Conservation (phyloP, 2,113 vertebrate genomes). For the Herpetotheres cachinnans region DNA sequence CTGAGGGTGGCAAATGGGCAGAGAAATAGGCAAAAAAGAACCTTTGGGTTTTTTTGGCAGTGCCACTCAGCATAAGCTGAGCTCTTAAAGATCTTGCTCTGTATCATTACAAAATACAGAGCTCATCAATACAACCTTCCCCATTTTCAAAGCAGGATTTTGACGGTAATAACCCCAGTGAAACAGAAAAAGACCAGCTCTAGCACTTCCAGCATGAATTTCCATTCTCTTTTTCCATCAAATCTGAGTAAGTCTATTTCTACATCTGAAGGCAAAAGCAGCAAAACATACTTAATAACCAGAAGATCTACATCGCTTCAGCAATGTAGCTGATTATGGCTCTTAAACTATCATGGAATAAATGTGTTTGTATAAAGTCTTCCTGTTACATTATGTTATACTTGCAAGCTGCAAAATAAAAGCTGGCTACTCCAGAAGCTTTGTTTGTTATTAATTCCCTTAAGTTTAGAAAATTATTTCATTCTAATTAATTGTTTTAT, state of each 20-base stretch:
- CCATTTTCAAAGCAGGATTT: background rate
- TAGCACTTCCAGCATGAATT: background rate
- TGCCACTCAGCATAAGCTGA: background rate
- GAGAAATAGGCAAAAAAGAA: background rate
- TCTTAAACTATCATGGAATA: background rate
- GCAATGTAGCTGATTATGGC: background rate
- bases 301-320: background rate
- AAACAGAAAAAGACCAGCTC: background rate
- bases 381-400: background rate
- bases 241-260: background rate
- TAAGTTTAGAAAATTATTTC: constrained; percentile 24
- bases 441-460: constrained; percentile 55
- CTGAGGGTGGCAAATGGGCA: background rate
- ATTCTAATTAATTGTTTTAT: constrained; percentile 37
- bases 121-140: background rate
- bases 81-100: background rate
- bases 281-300: background rate
- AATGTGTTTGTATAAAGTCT: background rate
- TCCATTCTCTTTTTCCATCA: background rate
- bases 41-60: background rate
- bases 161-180: background rate
- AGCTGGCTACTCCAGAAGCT: constrained; percentile 1
- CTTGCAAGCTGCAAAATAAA: constrained; percentile 5
- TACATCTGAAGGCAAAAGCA: background rate
- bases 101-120: background rate